These are phyloP conservation scores for Fragum whitleyi DNA, from an alignment of 2,888 invertebrate genomes.

Conservation along the genomic window DNA sequence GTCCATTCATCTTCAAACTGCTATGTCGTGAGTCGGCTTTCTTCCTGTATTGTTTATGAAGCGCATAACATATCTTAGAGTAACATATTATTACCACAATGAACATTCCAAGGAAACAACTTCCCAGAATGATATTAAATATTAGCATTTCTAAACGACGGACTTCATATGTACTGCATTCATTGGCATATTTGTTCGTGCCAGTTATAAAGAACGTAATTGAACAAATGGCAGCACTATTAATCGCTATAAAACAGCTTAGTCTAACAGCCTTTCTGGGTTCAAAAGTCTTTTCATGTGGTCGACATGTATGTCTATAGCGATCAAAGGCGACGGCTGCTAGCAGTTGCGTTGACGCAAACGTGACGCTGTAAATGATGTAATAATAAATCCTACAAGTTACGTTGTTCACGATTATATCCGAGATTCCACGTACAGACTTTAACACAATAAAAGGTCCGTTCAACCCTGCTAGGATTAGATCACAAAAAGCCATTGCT, in stretches of 20 bases:
- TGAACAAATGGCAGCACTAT: background rate
- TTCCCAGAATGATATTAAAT: background rate
- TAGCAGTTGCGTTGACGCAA: slow-evolving; percentile 9
- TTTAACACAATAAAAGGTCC: background rate
- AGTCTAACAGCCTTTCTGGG: background rate
- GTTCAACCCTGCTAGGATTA: background rate
- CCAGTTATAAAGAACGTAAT: background rate
- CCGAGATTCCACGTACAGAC: no score
- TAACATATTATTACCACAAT: background rate
- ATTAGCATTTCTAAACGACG: background rate
- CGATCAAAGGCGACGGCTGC: slow-evolving; percentile 4
- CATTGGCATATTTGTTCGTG: background rate
- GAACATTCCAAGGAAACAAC: background rate
- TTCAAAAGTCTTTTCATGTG: background rate
- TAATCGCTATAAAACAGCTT: background rate
- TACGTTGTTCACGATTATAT: background rate
- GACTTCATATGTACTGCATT: background rate
- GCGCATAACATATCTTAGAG: background rate
- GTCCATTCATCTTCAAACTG: background rate
- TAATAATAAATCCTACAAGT: slow-evolving; percentile 3
- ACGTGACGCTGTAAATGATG: background rate
- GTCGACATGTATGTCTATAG: slow-evolving; percentile 9
- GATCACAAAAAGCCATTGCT: background rate
- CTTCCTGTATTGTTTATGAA: background rate
- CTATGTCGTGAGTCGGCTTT: background rate